Evolutionary conservation across 2,797 vertebrate genomes (phyloP).

Genomic region (Picus viridis): DNA sequence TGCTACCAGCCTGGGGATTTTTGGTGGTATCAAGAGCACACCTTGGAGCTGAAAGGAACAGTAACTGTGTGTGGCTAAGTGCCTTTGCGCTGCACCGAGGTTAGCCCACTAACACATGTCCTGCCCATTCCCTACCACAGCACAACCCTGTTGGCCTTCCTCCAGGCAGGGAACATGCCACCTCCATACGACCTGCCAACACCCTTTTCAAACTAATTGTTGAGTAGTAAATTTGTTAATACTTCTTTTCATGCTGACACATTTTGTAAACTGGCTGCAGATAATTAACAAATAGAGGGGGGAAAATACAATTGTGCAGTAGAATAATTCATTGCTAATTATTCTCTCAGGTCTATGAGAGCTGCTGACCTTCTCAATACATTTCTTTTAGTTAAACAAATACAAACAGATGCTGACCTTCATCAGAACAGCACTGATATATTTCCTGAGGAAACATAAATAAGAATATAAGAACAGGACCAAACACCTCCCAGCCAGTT

Average conservation of each 20-base stretch:
- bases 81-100: background rate
- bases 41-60: background rate
- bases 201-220: constrained; percentile 7
- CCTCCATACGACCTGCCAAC: background rate
- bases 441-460: constrained; percentile 37
- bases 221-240: background rate
- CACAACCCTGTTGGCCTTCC: background rate
- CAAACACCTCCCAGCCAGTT: background rate
- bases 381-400: constrained; percentile 35
- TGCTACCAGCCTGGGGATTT: background rate
- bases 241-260: constrained; percentile 18
- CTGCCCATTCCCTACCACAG: background rate
- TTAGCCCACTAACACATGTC: background rate
- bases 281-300: constrained; percentile 30
- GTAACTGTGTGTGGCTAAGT: fast-evolving
- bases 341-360: constrained; percentile 45
- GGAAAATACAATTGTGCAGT: background rate
- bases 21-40: fast-evolving
- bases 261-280: constrained; percentile 9
- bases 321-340: constrained; percentile 54
- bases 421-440: background rate
- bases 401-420: constrained; percentile 64
- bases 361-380: constrained; percentile 10
- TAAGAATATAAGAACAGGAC: background rate
- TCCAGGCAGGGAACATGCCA: constrained; percentile 22